Evolutionary conservation across 2,797 vertebrate species (phyloP).

Genomic region (Sorex maritimensis): DNA sequence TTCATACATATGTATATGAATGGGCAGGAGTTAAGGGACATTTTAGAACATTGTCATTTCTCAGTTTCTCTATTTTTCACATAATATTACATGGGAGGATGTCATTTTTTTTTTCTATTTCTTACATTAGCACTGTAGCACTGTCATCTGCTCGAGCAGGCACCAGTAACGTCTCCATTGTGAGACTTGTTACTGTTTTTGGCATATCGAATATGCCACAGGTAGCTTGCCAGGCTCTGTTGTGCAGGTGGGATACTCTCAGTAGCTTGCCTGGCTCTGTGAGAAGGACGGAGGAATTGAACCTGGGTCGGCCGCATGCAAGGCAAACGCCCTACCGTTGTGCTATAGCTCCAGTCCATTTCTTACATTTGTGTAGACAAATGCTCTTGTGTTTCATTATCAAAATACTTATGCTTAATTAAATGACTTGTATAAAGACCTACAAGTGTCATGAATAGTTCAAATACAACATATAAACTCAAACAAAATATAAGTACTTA

Average conservation of each 20-base stretch:
- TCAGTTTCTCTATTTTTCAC: conserved; percentile 12
- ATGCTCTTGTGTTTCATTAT: neutral
- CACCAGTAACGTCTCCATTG: no score
- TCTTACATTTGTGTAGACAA: neutral
- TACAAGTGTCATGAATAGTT: neutral
- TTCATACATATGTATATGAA: neutral
- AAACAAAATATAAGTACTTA: neutral
- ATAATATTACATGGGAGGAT: neutral
- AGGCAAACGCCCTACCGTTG: no score
- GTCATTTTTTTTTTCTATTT: neutral
- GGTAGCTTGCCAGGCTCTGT: no score
- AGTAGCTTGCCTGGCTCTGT: no score
- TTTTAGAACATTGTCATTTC: neutral
- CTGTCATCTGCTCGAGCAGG: no score
- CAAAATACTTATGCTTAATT: conserved; percentile 15
- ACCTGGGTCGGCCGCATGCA: no score
- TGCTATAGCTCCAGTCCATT: no score
- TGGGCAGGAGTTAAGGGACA: neutral
- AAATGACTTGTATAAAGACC: conserved; percentile 24
- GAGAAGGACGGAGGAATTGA: no score
- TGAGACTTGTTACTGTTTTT: no score
- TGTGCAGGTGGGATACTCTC: no score
- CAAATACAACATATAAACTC: neutral
- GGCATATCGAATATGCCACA: no score
- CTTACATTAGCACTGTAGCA: neutral